These are phyloP conservation scores for Chironex yamaguchii DNA, from an alignment of 30 jellyfish, hydroid and myxozoan genomes.

Conservation along the genomic window DNA sequence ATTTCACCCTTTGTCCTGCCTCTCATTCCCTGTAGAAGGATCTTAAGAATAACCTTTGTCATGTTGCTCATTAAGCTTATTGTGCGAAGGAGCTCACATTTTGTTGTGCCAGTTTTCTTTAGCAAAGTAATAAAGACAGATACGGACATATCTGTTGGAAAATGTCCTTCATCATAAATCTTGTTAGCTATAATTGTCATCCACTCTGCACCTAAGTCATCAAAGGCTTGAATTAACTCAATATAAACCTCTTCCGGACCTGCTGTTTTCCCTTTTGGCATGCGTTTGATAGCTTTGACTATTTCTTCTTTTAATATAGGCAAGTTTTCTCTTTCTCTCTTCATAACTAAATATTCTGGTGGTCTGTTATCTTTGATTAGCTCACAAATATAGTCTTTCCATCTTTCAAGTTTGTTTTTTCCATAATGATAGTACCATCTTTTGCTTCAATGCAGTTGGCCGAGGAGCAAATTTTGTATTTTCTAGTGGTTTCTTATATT, in stretches of 20 bases:
- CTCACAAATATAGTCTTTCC: slow-evolving; percentile 57
- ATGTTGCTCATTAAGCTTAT: slow-evolving; percentile 51
- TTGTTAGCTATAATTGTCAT: slow-evolving; percentile 52
- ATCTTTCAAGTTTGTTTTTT: slow-evolving; percentile 31
- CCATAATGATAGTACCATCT: slow-evolving; percentile 43
- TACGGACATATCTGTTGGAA: slow-evolving; percentile 44
- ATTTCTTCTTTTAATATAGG: slow-evolving; percentile 35
- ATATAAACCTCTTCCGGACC: slow-evolving; percentile 49
- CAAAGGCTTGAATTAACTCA: slow-evolving; percentile 35
- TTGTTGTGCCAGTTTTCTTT: slow-evolving; percentile 54
- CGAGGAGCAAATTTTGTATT: slow-evolving; percentile 34
- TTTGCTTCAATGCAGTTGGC: slow-evolving; percentile 52
- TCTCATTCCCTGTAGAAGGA: slow-evolving; percentile 62
- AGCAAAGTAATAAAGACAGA: slow-evolving; percentile 44
- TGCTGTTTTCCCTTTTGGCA: slow-evolving; percentile 54
- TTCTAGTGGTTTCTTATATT: slow-evolving; percentile 49
- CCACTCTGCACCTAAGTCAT: slow-evolving; percentile 24
- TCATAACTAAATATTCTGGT: slow-evolving; percentile 47
- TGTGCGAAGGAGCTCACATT: slow-evolving; percentile 56
- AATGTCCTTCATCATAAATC: slow-evolving; percentile 55
- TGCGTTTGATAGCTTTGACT: slow-evolving; percentile 55
- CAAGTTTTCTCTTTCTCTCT: slow-evolving; percentile 32
- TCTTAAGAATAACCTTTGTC: slow-evolving; percentile 54
- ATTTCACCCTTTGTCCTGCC: slow-evolving; percentile 60
- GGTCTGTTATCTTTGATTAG: slow-evolving; percentile 54